These are phyloP conservation scores for Hermodice carunculata DNA, from an alignment of 2,888 invertebrate species.

Conservation along the genomic window DNA sequence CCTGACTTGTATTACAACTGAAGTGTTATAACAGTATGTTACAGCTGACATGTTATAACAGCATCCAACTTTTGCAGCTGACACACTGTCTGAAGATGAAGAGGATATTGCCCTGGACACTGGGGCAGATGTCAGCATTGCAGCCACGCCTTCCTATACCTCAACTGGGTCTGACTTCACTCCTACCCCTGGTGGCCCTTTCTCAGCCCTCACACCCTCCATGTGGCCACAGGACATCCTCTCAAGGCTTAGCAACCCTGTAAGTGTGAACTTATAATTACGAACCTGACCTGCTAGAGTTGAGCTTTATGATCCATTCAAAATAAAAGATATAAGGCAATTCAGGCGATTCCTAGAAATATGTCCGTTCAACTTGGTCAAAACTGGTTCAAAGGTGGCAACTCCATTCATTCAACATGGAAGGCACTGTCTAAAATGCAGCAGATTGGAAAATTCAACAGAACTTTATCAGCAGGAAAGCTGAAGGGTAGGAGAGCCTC, in stretches of 20 bases:
- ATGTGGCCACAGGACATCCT: slow-evolving; percentile 98
- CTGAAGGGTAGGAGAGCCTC: too few relatives aligned
- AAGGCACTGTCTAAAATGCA: too few relatives aligned
- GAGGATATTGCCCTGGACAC: slow-evolving; percentile 54
- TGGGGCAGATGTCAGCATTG: slow-evolving; percentile 78
- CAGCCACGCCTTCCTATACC: slow-evolving; percentile 71
- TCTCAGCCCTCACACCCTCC: slow-evolving; percentile 93
- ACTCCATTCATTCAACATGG: too few relatives aligned
- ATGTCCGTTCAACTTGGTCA: too few relatives aligned
- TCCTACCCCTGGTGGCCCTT: slow-evolving; percentile 80
- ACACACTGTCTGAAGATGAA: slow-evolving; percentile 80
- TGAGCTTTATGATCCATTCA: too few relatives aligned
- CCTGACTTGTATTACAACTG: not conserved
- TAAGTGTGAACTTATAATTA: slow-evolving; percentile 28
- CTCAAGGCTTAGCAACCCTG: slow-evolving; percentile 74
- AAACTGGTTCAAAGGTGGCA: too few relatives aligned
- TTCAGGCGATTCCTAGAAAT: too few relatives aligned
- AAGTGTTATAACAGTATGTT: not conserved
- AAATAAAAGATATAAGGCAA: too few relatives aligned
- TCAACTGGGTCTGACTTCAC: slow-evolving; percentile 61
- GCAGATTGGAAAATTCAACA: too few relatives aligned
- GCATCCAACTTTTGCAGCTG: slow-evolving; percentile 55
- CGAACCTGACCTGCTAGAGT: too few relatives aligned
- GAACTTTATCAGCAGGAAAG: too few relatives aligned
- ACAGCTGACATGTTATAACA: not conserved